Evolutionary conservation across 2,797 vertebrate species (phyloP).

Genomic region (Dromococcyx pavoninus): DNA sequence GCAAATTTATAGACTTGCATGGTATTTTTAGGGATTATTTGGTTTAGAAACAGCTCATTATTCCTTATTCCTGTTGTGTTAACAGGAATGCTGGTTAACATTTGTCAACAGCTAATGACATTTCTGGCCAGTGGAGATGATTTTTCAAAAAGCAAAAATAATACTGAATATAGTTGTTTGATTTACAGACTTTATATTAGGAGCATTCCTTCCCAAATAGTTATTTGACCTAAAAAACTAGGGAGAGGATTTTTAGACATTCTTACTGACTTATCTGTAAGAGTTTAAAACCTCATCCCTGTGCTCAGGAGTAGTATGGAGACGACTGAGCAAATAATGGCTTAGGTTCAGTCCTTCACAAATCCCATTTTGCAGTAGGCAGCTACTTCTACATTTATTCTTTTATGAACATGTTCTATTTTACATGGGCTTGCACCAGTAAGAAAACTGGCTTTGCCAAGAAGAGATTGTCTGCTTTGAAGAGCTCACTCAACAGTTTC

Average conservation of each 20-base stretch:
- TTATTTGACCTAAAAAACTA: background rate
- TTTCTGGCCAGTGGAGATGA: background rate
- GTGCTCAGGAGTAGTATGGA: background rate
- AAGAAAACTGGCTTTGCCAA: background rate
- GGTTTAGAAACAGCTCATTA: background rate
- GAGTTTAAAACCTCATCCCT: background rate
- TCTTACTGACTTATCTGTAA: background rate
- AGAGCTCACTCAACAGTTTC: background rate
- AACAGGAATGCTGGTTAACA: background rate
- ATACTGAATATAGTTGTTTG: background rate
- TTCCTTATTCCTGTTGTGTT: background rate
- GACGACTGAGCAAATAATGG: background rate
- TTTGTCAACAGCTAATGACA: background rate
- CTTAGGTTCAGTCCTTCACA: background rate
- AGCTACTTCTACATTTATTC: background rate
- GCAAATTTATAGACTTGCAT: background rate
- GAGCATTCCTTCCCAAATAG: background rate
- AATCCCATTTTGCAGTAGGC: background rate
- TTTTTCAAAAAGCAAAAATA: background rate
- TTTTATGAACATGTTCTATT: background rate
- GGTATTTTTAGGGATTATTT: background rate
- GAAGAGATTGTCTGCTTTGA: background rate
- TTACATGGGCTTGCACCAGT: background rate
- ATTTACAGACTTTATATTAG: background rate
- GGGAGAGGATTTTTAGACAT: background rate